Conservation (phyloP, 2,113 vertebrate species). For the Vanacampus margaritifer region DNA sequence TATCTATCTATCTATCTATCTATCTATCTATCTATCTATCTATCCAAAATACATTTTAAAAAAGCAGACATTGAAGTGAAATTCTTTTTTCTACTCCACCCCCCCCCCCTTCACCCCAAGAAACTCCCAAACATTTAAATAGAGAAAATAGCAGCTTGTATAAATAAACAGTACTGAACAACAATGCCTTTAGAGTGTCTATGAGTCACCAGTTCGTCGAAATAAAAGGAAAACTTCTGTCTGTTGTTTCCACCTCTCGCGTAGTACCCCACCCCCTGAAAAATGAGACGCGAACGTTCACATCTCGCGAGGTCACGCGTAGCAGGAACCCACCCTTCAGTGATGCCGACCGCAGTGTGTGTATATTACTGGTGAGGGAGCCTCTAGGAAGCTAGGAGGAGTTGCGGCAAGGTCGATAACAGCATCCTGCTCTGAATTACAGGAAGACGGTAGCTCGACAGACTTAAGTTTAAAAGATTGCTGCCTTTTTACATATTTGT, state of each 20-base stretch:
- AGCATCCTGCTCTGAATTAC: conserved; percentile 58
- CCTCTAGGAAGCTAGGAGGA: conserved; percentile 61
- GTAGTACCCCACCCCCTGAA: background rate
- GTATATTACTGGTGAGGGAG: conserved; percentile 64
- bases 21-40: too few relatives aligned
- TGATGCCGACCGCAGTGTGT: conserved; percentile 64
- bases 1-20: too few relatives aligned
- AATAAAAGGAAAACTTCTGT: background rate
- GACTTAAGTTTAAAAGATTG: background rate
- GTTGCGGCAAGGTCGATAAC: conserved; percentile 67
- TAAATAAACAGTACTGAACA: background rate
- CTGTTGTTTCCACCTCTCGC: conserved; percentile 10
- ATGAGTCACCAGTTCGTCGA: background rate
- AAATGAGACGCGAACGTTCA: background rate
- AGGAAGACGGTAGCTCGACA: background rate
- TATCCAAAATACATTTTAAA: background rate
- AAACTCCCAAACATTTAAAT: background rate
- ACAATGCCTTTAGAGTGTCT: background rate
- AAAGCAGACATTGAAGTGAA: background rate
- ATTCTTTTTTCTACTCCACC: background rate
- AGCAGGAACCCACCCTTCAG: conserved; percentile 52
- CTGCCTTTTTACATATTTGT: conserved; percentile 3
- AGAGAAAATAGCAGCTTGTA: background rate
- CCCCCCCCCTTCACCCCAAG: background rate
- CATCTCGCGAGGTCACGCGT: conserved; percentile 63